These are phyloP conservation scores for Tragulus kanchil DNA, from an alignment of 2,113 vertebrate genomes.

Conservation along the genomic window DNA sequence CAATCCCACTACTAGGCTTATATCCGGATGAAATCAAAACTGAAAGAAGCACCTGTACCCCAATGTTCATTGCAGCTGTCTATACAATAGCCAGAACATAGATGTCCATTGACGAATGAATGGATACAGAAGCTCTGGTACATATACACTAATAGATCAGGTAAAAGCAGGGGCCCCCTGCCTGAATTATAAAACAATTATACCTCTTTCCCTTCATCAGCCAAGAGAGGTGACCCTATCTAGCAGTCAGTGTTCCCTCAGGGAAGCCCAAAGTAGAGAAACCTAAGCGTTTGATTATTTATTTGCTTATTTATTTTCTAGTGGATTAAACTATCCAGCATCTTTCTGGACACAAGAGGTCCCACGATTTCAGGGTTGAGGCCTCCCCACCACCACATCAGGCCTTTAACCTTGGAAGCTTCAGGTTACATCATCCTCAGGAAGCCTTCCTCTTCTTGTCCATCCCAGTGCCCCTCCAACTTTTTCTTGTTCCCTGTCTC, in stretches of 20 bases:
- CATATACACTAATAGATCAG: too few species aligned
- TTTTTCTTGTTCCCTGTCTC: not conserved
- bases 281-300: not conserved
- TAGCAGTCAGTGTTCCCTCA: not conserved
- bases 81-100: too few species aligned
- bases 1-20: too few species aligned
- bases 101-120: too few species aligned
- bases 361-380: not conserved
- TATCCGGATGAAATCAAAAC: too few species aligned
- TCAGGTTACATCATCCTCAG: not conserved
- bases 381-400: not conserved
- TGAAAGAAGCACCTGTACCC: too few species aligned
- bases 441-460: not conserved
- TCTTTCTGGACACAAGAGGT: slow-evolving; percentile 9
- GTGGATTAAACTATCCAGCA: slow-evolving; percentile 9
- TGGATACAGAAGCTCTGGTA: too few species aligned
- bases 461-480: not conserved
- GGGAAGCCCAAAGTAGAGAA: not conserved
- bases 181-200: not conserved
- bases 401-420: not conserved
- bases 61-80: too few species aligned
- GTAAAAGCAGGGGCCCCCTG: too few species aligned
- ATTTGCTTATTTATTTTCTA: not conserved
- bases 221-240: slow-evolving; percentile 4
- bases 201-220: not conserved